Percentiles rank a stretch among this genome's conserved stretches.
phyloP scores from a whole-genome alignment of 2,113 vertebrate species.

The Marcusenius ussheri region DNA sequence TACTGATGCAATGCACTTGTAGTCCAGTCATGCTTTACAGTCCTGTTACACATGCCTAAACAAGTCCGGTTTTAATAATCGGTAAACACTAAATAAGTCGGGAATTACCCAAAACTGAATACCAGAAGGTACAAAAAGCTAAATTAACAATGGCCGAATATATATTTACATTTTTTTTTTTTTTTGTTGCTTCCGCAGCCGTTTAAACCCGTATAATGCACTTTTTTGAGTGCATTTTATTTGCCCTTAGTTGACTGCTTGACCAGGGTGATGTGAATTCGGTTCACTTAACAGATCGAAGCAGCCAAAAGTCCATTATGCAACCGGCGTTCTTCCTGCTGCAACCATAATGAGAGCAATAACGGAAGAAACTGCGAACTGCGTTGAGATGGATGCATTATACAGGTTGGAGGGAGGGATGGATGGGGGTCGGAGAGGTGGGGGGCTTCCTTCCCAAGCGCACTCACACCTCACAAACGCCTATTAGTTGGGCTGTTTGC shows the following conservation, averaged over 20 bases:
- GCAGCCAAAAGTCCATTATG: neutral
- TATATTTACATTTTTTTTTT: neutral
- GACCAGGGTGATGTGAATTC: neutral
- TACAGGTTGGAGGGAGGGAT: neutral
- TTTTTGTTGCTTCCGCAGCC: neutral
- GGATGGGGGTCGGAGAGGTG: neutral
- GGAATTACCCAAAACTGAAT: neutral
- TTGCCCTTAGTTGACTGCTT: neutral
- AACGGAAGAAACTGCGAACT: neutral
- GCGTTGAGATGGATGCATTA: neutral
- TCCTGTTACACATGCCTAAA: neutral
- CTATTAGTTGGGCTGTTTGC: constrained; percentile 18
- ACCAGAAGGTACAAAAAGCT: neutral
- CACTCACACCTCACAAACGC: neutral
- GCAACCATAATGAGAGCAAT: neutral
- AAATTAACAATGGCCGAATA: neutral
- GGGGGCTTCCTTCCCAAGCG: neutral
- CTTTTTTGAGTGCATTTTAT: neutral
- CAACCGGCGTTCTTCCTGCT: neutral
- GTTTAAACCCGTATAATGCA: neutral
- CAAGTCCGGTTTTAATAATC: neutral
- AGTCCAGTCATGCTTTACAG: neutral
- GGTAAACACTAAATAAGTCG: neutral
- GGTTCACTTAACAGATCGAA: neutral
- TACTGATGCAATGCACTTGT: neutral